Percentiles rank a stretch among this genome's conserved stretches.
Evolutionary conservation across 1,140 invertebrate genomes (phyloP).

Genomic region (Diuraphis noxia): DNA sequence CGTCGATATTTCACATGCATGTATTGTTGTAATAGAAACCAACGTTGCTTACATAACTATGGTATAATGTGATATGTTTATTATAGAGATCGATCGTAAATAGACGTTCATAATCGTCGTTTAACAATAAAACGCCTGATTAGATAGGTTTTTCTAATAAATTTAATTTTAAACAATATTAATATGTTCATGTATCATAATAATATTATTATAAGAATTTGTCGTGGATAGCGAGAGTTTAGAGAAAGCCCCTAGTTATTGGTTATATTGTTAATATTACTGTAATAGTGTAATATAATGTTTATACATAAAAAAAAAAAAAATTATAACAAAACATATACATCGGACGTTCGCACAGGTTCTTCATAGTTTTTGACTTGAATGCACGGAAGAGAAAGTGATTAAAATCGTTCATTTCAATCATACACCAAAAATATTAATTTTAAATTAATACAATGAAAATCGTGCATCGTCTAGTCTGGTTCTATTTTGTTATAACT

Average conservation of each 20-base stretch:
- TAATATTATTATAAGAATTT: background rate
- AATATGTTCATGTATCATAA: background rate
- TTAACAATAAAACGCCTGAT: background rate
- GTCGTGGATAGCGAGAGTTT: constrained; percentile 19
- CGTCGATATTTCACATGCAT: background rate
- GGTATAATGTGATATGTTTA: background rate
- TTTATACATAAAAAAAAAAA: background rate
- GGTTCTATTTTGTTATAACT: background rate
- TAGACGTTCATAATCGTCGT: constrained; percentile 9
- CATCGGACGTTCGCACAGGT: background rate
- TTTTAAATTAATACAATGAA: background rate
- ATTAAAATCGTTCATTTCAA: constrained; percentile 9
- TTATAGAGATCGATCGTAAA: background rate
- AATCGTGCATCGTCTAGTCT: background rate
- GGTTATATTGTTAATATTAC: background rate
- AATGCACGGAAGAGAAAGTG: constrained; percentile 15
- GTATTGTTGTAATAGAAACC: background rate
- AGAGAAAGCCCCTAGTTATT: constrained; percentile 9
- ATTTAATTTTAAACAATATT: constrained; percentile 28
- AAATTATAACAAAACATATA: background rate
- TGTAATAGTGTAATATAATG: background rate
- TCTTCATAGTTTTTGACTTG: constrained; percentile 9
- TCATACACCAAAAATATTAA: background rate
- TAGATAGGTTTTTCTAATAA: background rate
- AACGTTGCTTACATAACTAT: background rate